Evolutionary conservation across 2,888 invertebrate species (phyloP).

Genomic region (Dermolepida albohirtum): DNA sequence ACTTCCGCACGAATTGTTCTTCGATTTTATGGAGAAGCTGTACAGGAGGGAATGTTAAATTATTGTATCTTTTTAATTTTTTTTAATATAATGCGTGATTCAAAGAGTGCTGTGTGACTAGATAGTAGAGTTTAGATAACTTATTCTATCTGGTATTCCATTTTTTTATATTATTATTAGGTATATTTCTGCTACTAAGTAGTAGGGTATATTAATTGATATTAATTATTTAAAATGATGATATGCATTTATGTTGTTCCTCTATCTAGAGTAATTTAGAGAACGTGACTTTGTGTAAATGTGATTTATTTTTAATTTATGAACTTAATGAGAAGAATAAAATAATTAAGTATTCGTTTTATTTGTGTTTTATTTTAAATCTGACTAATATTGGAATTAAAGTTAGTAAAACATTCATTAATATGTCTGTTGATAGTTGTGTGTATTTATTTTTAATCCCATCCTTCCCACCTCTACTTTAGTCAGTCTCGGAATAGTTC

Average conservation of each 20-base stretch:
- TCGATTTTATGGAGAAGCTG: slow-evolving; percentile 84
- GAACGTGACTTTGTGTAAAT: neutral
- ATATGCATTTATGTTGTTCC: slow-evolving; percentile 12
- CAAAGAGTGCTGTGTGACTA: slow-evolving; percentile 41
- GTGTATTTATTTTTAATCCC: no score
- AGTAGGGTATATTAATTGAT: slow-evolving; percentile 37
- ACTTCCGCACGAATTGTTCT: slow-evolving; percentile 83
- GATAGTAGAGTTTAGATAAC: slow-evolving; percentile 30
- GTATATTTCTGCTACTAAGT: slow-evolving; percentile 41
- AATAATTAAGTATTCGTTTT: neutral
- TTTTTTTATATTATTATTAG: slow-evolving; percentile 14
- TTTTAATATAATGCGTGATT: slow-evolving; percentile 12
- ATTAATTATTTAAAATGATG: slow-evolving; percentile 13
- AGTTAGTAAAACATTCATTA: neutral
- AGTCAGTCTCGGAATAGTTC: no score
- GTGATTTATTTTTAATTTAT: slow-evolving; percentile 6
- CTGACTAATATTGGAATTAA: no score
- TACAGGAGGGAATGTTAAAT: slow-evolving; percentile 72
- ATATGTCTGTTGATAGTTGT: no score
- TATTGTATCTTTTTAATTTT: slow-evolving; percentile 3
- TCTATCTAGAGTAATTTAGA: neutral
- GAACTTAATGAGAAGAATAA: no score
- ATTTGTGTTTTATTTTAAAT: neutral
- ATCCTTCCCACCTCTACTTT: no score
- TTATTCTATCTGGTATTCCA: slow-evolving; percentile 36